These are phyloP conservation scores for Drosophila eugracilis DNA, from an alignment of 1,140 invertebrate species.

Conservation along the genomic window DNA sequence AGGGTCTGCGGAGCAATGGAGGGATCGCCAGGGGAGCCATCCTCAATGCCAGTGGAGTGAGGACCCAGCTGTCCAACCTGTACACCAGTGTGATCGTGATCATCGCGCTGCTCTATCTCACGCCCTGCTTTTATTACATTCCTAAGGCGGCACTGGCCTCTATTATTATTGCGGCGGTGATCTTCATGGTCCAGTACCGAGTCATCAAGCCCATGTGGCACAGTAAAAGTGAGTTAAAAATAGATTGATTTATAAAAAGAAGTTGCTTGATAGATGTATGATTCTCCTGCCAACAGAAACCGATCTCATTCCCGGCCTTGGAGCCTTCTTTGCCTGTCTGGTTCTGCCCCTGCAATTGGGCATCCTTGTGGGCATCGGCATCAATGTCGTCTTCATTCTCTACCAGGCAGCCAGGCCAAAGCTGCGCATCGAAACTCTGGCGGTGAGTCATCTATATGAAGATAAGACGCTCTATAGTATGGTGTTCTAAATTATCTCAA, in stretches of 20 bases:
- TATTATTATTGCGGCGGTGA: slow-evolving; percentile 93
- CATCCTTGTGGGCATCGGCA: slow-evolving; percentile 94
- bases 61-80: slow-evolving; percentile 93
- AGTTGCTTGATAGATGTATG: not conserved
- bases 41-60: slow-evolving; percentile 94
- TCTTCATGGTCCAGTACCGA: slow-evolving; percentile 93
- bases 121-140: slow-evolving; percentile 93
- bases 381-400: slow-evolving; percentile 94
- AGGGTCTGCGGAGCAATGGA: slow-evolving; percentile 94
- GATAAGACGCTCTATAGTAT: not conserved
- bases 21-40: slow-evolving; percentile 94
- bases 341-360: slow-evolving; percentile 94
- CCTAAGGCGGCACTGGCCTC: slow-evolving; percentile 91
- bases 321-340: slow-evolving; percentile 94
- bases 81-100: slow-evolving; percentile 89
- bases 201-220: slow-evolving; percentile 93
- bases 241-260: slow-evolving; percentile 85
- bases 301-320: slow-evolving; percentile 92
- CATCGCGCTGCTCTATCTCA: slow-evolving; percentile 90
- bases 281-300: slow-evolving; percentile 87
- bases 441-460: slow-evolving; percentile 61
- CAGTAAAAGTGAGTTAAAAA: slow-evolving; percentile 89
- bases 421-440: slow-evolving; percentile 90
- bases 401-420: slow-evolving; percentile 96
- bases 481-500: not conserved